phyloP scores from a whole-genome alignment of 2,113 vertebrate genomes.

The Tinamus guttatus region DNA sequence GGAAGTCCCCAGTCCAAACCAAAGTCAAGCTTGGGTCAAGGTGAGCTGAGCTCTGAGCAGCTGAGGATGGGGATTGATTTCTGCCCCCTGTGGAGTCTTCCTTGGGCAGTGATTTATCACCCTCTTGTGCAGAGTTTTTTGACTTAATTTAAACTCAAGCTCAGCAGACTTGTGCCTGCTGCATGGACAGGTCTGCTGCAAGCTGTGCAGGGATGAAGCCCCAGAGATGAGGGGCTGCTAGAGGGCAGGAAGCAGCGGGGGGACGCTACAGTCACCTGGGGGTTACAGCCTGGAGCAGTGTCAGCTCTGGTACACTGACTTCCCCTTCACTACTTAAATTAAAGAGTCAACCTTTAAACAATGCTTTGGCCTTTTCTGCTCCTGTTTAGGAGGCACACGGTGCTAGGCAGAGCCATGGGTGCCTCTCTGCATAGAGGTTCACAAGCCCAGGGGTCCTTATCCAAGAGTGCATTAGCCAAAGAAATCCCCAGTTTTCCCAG shows the following conservation, averaged over 20 bases:
- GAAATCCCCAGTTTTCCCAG: background rate
- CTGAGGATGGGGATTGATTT: background rate
- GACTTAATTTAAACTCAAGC: background rate
- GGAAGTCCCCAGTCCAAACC: background rate
- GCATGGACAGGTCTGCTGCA: background rate
- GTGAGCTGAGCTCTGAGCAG: fast-evolving
- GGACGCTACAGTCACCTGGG: fast-evolving
- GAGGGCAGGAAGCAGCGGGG: background rate
- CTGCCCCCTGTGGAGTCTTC: background rate
- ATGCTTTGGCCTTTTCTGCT: background rate
- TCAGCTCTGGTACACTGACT: fast-evolving
- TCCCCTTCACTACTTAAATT: background rate
- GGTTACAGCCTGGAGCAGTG: fast-evolving
- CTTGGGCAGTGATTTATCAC: fast-evolving
- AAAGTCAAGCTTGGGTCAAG: background rate
- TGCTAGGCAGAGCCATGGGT: background rate
- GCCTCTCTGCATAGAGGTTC: background rate
- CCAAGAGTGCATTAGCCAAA: background rate
- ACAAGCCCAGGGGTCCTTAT: background rate
- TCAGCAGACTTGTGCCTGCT: background rate
- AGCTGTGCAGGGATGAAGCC: background rate
- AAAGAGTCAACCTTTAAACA: background rate
- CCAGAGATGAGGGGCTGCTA: background rate
- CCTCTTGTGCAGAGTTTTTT: background rate
- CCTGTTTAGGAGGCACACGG: background rate